Base-by-base conservation (phyloP, 1,140 invertebrate genomes). In the Drosophila repletoides region DNA sequence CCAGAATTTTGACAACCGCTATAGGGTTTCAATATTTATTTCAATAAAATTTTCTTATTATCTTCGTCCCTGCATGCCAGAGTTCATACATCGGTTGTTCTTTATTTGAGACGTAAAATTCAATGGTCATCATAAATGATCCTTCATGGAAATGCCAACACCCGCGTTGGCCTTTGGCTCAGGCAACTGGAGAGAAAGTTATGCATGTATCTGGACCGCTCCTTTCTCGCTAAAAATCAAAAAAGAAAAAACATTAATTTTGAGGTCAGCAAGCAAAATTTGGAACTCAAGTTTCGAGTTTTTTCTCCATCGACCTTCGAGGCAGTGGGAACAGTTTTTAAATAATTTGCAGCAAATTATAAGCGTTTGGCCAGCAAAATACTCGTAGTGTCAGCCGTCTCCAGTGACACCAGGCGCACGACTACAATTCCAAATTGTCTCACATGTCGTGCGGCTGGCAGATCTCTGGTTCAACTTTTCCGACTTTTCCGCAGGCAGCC, bases 341-440 rank as follows among this genome's bases (percentile, higher is more conserved):
- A 72, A 76, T 79, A 84, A 84, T 86, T 83, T 75, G 61, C 53
- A 36, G 71, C 60, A 79, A 68, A 75, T 75, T 79, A 61, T 71
- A 58, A 60, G 24, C 69, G 31, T 14, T 14, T n/a, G 15, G 28
- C 22, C 24, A 14, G 33, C 19, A 40, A 65, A 66, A 72, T 67
- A n/a, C n/a, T n/a, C n/a, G n/a, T n/a, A 71, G 49, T 71, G 68
- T 71, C 68, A 61, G 61, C 49, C 43, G 55, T 59, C 51, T 52
- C 9, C 29, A 26, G 28, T 66, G 68, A 74, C 72, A 74, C 77
- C 46, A 34, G 48, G 41, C 24, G 66, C 79, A 83, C 79, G 79
- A 83, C 59, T 69, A 45, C 36, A 51, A 38, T 61, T 38, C 56
- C 55, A 76, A 81, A 81, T 73, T 76, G 77, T 65, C 77, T 76